phyloP scores from a whole-genome alignment of 2,888 invertebrate genomes.

The Drosophila siamana region DNA sequence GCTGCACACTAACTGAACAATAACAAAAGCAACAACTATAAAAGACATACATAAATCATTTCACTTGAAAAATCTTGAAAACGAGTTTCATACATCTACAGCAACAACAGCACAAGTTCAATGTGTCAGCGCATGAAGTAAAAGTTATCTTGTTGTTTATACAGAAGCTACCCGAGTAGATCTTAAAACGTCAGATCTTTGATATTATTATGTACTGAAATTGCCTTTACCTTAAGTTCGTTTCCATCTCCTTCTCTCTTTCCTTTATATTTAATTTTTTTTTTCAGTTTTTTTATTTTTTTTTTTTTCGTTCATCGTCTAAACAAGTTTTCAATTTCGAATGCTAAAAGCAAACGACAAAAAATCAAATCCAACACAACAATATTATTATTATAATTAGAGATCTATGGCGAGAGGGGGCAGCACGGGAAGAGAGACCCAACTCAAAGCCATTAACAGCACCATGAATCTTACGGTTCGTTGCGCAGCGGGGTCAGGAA shows the following conservation, averaged over 20 bases:
- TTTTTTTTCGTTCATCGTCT: conserved; percentile 18
- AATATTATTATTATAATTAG: conserved; percentile 75
- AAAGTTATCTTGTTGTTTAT: conserved; percentile 52
- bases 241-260: conserved; percentile 5
- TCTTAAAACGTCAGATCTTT: conserved; percentile 44
- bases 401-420: conserved; percentile 26
- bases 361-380: conserved; percentile 48
- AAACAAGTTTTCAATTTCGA: conserved; percentile 72
- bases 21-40: conserved; percentile 18
- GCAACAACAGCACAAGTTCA: conserved; percentile 48
- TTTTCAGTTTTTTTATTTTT: conserved; percentile 4
- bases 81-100: conserved; percentile 65
- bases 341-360: conserved; percentile 46
- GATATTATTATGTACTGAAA: conserved; percentile 37
- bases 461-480: conserved; percentile 62
- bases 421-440: conserved; percentile 17
- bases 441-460: conserved; percentile 64
- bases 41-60: conserved; percentile 64
- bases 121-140: conserved; percentile 69
- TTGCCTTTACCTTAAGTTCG: conserved; percentile 30
- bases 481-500: conserved; percentile 74
- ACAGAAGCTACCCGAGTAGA: conserved; percentile 54
- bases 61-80: conserved; percentile 50
- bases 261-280: background rate
- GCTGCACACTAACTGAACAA: conserved; percentile 26